Conservation (phyloP, 2,797 vertebrate genomes). For the Hippocampus kuda region DNA sequence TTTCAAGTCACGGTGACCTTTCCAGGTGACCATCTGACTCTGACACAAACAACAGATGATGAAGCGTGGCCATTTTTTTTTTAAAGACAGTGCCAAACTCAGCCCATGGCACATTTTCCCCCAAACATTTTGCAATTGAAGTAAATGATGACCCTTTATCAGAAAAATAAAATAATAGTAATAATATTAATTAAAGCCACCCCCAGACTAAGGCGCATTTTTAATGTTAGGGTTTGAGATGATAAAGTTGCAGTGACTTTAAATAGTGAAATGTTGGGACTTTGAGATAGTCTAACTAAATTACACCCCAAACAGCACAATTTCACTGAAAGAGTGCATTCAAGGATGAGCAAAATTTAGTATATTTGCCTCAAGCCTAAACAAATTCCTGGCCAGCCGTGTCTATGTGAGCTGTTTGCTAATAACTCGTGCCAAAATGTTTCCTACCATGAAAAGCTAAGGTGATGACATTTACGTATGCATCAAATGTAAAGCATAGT, state of each 20-base stretch:
- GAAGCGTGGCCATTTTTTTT: constrained; percentile 57
- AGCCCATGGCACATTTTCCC: constrained; percentile 5
- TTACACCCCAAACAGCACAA: background rate
- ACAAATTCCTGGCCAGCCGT: background rate
- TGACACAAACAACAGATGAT: constrained; percentile 63
- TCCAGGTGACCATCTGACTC: constrained; percentile 60
- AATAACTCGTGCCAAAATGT: background rate
- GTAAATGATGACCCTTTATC: background rate
- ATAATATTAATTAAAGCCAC: background rate
- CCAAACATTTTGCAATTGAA: constrained; percentile 6
- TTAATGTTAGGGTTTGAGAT: background rate
- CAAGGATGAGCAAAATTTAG: background rate
- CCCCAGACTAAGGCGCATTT: background rate
- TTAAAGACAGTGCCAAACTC: constrained; percentile 34
- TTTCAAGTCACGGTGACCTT: constrained; percentile 68
- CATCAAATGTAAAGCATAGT: background rate
- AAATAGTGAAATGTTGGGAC: background rate
- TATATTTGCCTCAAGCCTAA: background rate
- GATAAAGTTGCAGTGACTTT: background rate
- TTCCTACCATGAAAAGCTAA: background rate
- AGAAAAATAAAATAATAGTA: background rate
- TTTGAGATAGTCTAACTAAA: background rate
- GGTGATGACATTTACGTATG: background rate
- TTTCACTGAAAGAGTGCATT: background rate
- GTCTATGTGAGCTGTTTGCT: background rate